Evolutionary conservation across 2,113 vertebrate species (phyloP).

Genomic region (Seriola quinqueradiata): DNA sequence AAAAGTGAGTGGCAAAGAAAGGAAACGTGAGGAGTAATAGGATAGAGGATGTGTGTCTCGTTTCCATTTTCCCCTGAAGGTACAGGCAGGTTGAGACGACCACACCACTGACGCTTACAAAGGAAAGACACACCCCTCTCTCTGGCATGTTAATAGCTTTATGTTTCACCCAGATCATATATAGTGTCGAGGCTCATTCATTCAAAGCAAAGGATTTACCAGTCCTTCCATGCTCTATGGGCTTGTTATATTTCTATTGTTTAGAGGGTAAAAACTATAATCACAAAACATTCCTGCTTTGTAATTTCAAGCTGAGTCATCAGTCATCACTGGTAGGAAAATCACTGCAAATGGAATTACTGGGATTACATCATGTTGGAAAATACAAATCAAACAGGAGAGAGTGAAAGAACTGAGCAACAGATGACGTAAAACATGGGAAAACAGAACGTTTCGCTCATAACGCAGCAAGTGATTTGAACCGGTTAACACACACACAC

Average conservation of each 20-base stretch:
- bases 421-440: background rate
- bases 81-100: slow-evolving; percentile 38
- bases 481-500: background rate
- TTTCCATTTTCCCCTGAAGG: slow-evolving; percentile 36
- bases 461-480: background rate
- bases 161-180: slow-evolving; percentile 41
- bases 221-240: slow-evolving; percentile 11
- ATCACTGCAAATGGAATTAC: slow-evolving; percentile 1
- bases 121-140: slow-evolving; percentile 49
- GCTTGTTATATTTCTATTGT: slow-evolving; percentile 18
- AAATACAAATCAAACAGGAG: background rate
- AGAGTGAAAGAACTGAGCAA: background rate
- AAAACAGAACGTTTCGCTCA: background rate
- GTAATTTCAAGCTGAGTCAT: slow-evolving; percentile 45
- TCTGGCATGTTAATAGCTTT: slow-evolving; percentile 31
- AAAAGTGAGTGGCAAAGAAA: background rate
- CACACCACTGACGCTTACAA: slow-evolving; percentile 3
- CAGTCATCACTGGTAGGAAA: slow-evolving; percentile 15
- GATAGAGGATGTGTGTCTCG: background rate
- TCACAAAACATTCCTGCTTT: slow-evolving; percentile 28
- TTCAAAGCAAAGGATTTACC: slow-evolving; percentile 28
- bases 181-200: slow-evolving; percentile 19
- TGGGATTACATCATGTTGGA: background rate
- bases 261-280: background rate
- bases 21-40: background rate